Conservation (phyloP, 1,140 invertebrate species). For the Asobara japonica region DNA sequence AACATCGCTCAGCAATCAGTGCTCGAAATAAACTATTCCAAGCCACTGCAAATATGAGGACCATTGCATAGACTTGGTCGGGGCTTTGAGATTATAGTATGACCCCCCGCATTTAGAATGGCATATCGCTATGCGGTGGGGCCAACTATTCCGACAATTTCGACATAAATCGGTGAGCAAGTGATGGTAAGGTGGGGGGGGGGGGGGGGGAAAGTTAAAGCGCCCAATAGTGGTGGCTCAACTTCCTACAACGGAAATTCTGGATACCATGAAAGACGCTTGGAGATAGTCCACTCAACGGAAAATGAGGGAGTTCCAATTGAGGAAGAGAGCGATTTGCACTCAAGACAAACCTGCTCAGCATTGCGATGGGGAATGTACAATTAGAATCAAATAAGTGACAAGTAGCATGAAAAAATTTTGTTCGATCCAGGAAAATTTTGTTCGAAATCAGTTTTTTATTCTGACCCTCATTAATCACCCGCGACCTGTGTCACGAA, state of each 20-base stretch:
- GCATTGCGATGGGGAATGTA: not conserved
- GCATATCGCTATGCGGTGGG: constrained; percentile 50
- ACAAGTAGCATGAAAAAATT: too few relatives aligned
- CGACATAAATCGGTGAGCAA: constrained; percentile 35
- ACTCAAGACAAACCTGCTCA: constrained; percentile 4
- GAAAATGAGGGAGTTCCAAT: constrained; percentile 6
- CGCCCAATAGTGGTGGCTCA: not conserved
- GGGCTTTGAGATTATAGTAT: not conserved
- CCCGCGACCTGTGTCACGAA: too few relatives aligned
- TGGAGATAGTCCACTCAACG: not conserved
- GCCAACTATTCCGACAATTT: constrained; percentile 40
- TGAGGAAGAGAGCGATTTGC: constrained; percentile 6
- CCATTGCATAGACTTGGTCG: too few relatives aligned
- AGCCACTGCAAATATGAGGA: not conserved
- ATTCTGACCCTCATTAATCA: too few relatives aligned
- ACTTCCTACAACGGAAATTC: constrained; percentile 19
- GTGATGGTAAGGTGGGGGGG: not conserved
- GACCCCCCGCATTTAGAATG: not conserved
- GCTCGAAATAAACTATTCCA: not conserved
- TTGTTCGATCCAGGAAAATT: too few relatives aligned
- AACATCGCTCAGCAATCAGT: not conserved
- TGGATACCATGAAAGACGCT: constrained; percentile 18
- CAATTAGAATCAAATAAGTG: too few relatives aligned
- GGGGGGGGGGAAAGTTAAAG: constrained; percentile 18
- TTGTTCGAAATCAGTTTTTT: too few relatives aligned